A percentile compares a stretch with the other conserved stretches of the same genome.
Evolutionary conservation across 2,797 vertebrate species (phyloP).

Genomic region (Chelon auratus): DNA sequence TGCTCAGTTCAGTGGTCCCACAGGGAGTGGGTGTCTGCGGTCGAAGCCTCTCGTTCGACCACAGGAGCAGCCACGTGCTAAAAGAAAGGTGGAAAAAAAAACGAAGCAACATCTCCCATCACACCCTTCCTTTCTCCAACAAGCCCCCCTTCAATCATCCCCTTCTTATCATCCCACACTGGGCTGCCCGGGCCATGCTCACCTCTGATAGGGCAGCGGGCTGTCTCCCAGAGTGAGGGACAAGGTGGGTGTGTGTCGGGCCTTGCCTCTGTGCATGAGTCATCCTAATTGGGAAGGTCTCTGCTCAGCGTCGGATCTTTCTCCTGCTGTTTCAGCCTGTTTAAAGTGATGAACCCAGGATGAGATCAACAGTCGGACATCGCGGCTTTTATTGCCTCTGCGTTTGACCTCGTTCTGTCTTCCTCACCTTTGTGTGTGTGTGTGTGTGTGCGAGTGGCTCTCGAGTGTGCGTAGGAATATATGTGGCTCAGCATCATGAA

Average conservation of each 20-base stretch:
- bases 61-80: slow-evolving; percentile 60
- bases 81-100: slow-evolving; percentile 57
- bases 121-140: slow-evolving; percentile 32
- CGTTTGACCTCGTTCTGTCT: slow-evolving; percentile 84
- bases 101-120: slow-evolving; percentile 40
- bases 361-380: slow-evolving; percentile 76
- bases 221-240: slow-evolving; percentile 60
- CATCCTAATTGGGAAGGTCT: slow-evolving; percentile 81
- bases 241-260: slow-evolving; percentile 42
- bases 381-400: slow-evolving; percentile 72
- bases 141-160: slow-evolving; percentile 27
- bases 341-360: slow-evolving; percentile 81
- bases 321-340: slow-evolving; percentile 81
- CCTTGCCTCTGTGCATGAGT: slow-evolving; percentile 73
- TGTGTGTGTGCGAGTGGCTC: slow-evolving; percentile 37
- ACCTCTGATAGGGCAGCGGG: slow-evolving; percentile 55
- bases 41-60: slow-evolving; percentile 66
- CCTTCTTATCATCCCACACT: slow-evolving; percentile 58
- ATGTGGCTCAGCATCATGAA: slow-evolving; percentile 34
- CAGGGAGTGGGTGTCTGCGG: slow-evolving; percentile 76
- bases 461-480: slow-evolving; percentile 18
- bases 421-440: slow-evolving; percentile 64
- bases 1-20: slow-evolving; percentile 73
- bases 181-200: slow-evolving; percentile 47
- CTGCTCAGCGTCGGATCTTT: slow-evolving; percentile 64